Base-by-base conservation (phyloP, 2,113 vertebrate species). In the Hystrix brachyura region DNA sequence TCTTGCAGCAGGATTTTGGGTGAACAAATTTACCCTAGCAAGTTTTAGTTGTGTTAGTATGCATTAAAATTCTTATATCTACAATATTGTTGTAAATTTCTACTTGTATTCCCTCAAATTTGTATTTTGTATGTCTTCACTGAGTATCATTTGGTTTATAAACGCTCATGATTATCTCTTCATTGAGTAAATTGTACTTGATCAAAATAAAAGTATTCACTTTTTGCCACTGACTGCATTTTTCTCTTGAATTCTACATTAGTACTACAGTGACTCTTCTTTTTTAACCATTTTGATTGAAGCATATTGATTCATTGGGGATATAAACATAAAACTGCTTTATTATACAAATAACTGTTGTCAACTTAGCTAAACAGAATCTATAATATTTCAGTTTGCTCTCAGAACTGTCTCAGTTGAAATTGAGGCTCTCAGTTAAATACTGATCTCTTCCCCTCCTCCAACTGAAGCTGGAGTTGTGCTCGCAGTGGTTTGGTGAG, bases 261-360 rank as follows among this genome's bases (percentile, higher is more conserved):
- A 67, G 51, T 60, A 65, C n/a, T 60, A 65, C 48, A 82, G 71
- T 27, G 62, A 46, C 5, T 71, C 69, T 69, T 86, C 76, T 83
- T 87, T 87, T 92, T 82, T 57, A 46, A 79, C 62, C 14, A 48
- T 81, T 95, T 96, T 91, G 87, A 95, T 43, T 89, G 78, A 97
- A 78, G n/a, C 27, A 80, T 81, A 43, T 78, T 95, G 82, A 93
- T 46, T 95, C 78, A 91, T 4, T 80, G 57, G 3, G 1, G 4
- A 29, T 80, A 38, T 74, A 91, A 94, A 94, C 74, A 64, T 18
- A 43, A 27, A 96, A 76, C 38, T 91, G 23, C 21, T 69, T 85
- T 71, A 86, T 91, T 95, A 59, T 80, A 88, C 71, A 91, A 90
- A 93, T 87, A 95, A 86, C 43, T 53, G 29, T 65, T 83, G 60